These are phyloP conservation scores for Phaethon lepturus DNA, from an alignment of 2,113 vertebrate species.

Conservation along the genomic window DNA sequence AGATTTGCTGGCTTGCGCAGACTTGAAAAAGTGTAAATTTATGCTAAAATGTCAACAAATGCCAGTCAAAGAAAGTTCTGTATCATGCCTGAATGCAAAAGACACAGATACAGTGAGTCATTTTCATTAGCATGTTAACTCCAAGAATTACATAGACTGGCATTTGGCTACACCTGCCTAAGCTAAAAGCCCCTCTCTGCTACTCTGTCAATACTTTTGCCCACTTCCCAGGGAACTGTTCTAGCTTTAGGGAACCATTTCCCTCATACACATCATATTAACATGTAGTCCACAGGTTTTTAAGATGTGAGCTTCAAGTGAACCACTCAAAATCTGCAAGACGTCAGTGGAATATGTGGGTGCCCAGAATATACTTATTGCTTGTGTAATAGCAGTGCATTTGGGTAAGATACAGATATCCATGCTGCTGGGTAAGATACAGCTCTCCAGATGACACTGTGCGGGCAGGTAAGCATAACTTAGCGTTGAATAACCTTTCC, in stretches of 20 bases:
- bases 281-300: neutral
- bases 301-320: neutral
- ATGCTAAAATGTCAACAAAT: constrained; percentile 58
- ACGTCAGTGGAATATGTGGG: neutral
- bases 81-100: constrained; percentile 40
- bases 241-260: neutral
- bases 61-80: constrained; percentile 46
- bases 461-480: neutral
- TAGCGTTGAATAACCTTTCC: neutral
- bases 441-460: neutral
- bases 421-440: neutral
- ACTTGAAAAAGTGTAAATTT: constrained; percentile 54
- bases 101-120: neutral
- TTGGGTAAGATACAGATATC: neutral
- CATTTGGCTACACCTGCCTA: neutral
- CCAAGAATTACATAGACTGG: neutral
- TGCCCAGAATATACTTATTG: neutral
- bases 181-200: neutral
- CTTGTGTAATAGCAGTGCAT: neutral
- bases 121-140: neutral
- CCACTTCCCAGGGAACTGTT: neutral
- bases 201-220: neutral
- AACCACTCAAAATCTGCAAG: neutral
- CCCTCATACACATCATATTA: neutral
- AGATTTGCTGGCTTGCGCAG: constrained; percentile 44